These are phyloP conservation scores for Myiozetetes cayanensis DNA, from an alignment of 2,113 vertebrate genomes.

Conservation along the genomic window DNA sequence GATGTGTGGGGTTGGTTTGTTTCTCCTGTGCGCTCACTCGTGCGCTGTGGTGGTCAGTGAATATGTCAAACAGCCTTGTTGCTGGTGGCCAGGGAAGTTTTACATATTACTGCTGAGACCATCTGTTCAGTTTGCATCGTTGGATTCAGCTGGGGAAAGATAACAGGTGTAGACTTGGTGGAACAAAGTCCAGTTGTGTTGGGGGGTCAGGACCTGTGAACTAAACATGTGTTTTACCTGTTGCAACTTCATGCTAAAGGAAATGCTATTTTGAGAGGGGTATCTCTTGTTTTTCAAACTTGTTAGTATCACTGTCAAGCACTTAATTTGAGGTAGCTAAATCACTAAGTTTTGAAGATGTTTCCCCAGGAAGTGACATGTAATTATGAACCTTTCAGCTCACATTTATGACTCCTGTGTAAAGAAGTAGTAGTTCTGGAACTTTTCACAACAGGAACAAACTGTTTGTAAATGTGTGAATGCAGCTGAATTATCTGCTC, in stretches of 20 bases:
- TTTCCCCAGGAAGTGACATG: not conserved
- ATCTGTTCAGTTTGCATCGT: fast-evolving
- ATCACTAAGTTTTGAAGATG: not conserved
- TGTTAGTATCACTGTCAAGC: not conserved
- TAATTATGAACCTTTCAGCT: not conserved
- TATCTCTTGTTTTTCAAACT: not conserved
- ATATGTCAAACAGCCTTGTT: not conserved
- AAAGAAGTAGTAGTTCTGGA: not conserved
- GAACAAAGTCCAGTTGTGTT: not conserved
- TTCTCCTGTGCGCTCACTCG: fast-evolving
- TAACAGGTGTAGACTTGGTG: not conserved
- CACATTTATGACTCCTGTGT: not conserved
- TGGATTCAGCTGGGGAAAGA: not conserved
- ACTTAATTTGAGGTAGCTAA: not conserved
- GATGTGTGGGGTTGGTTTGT: not conserved
- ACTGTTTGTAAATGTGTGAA: not conserved
- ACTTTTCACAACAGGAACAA: not conserved
- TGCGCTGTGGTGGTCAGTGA: fast-evolving
- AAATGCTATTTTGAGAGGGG: not conserved
- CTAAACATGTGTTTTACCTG: not conserved
- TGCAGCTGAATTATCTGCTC: not conserved
- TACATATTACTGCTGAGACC: not conserved
- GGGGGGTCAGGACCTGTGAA: not conserved
- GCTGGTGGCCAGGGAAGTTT: not conserved
- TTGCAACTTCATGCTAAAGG: not conserved